phyloP scores from a whole-genome alignment of 2,113 vertebrate species.

The Caracal caracal region DNA sequence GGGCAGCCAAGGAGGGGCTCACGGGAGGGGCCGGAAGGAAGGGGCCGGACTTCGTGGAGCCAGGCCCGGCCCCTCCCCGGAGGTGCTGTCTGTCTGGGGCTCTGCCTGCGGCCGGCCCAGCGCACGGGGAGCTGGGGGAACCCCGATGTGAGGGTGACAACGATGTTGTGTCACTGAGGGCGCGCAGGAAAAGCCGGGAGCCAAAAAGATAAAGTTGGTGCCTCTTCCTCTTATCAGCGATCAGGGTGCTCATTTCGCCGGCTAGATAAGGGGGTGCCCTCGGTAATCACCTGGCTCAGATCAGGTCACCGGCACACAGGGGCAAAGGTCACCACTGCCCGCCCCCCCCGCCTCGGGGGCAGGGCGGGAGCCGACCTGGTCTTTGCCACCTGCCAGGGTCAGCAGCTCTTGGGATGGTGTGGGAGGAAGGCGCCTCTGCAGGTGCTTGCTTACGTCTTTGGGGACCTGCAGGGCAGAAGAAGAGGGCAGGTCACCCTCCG shows the following conservation, averaged over 20 bases:
- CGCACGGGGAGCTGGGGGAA: background rate
- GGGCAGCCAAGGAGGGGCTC: background rate
- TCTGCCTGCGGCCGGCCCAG: background rate
- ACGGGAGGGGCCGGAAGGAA: rapidly evolving
- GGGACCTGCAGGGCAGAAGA: conserved; percentile 86
- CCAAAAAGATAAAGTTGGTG: background rate
- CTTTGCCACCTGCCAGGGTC: background rate
- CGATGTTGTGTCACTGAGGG: background rate
- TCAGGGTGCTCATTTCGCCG: background rate
- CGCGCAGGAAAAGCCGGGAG: background rate
- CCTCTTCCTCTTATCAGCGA: background rate
- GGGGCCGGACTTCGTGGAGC: background rate
- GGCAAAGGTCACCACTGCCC: background rate
- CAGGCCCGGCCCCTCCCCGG: background rate
- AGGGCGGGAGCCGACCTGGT: background rate
- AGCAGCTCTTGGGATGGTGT: background rate
- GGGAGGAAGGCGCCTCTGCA: conserved; percentile 3
- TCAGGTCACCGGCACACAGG: background rate
- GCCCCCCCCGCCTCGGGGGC: background rate
- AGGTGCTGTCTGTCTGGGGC: background rate
- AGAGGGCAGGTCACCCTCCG: background rate
- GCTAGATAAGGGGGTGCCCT: background rate
- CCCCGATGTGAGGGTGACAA: background rate
- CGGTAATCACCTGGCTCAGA: background rate
- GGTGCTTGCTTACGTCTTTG: conserved; percentile 84